Percentiles rank a stretch among this genome's conserved stretches.
These are phyloP conservation scores for Tor tambroides DNA, from an alignment of 2,113 vertebrate species.

Conservation along the genomic window DNA sequence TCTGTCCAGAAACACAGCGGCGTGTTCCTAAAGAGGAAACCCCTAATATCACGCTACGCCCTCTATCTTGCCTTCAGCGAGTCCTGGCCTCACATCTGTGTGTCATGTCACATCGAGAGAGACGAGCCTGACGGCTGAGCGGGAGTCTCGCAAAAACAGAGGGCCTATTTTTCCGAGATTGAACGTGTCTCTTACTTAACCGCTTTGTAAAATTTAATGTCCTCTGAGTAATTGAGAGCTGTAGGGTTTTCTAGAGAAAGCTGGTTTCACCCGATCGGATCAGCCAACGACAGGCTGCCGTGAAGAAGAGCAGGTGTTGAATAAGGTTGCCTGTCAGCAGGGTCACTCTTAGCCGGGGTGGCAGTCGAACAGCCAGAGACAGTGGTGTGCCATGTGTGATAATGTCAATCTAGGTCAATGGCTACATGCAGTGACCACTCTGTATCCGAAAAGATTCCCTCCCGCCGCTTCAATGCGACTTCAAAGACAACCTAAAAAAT, in stretches of 20 bases:
- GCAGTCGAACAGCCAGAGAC: constrained; percentile 28
- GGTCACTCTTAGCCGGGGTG: not conserved
- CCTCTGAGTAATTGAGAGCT: constrained; percentile 10
- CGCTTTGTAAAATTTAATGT: not conserved
- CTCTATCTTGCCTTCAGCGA: constrained; percentile 51
- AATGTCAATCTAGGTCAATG: constrained; percentile 32
- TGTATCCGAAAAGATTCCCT: not conserved
- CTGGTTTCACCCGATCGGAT: not conserved
- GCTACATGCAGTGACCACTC: not conserved
- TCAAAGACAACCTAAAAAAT: not conserved
- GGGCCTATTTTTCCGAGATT: not conserved
- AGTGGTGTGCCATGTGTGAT: constrained; percentile 5
- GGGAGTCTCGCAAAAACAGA: not conserved
- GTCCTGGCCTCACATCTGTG: constrained; percentile 32
- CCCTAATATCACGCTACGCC: constrained; percentile 26
- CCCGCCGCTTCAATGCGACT: not conserved
- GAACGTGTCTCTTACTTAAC: constrained; percentile 12
- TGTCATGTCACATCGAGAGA: constrained; percentile 39
- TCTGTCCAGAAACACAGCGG: constrained; percentile 51
- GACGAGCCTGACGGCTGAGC: constrained; percentile 35
- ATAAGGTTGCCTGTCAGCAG: constrained; percentile 38
- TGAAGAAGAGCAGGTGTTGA: constrained; percentile 32
- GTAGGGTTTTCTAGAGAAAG: not conserved
- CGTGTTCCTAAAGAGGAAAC: constrained; percentile 45
- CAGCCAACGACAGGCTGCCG: not conserved